Percentiles rank a stretch among this genome's conserved stretches.
phyloP scores from a whole-genome alignment of 2,113 vertebrate species.

The Carassius gibelio region DNA sequence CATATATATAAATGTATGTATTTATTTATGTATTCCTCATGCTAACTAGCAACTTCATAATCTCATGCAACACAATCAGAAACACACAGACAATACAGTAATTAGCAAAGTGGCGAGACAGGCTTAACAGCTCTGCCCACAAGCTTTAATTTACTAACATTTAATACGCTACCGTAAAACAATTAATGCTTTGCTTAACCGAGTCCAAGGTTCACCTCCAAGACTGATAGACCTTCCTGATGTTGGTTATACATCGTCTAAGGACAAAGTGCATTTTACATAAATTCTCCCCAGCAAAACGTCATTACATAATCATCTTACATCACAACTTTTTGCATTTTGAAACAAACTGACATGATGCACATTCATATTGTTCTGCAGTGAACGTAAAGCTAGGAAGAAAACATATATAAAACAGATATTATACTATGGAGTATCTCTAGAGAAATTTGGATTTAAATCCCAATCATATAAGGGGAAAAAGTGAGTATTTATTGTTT shows the following conservation, averaged over 20 bases:
- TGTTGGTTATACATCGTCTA: not conserved
- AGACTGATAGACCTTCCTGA: not conserved
- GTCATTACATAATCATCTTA: not conserved
- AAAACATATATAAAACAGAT: not conserved
- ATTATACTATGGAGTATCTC: not conserved
- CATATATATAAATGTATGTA: too few species aligned
- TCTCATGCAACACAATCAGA: not conserved
- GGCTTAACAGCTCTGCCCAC: not conserved
- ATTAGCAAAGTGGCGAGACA: not conserved
- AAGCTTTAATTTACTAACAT: conserved; percentile 15
- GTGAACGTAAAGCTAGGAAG: not conserved
- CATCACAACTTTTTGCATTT: not conserved
- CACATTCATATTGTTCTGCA: not conserved
- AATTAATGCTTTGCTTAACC: conserved; percentile 16
- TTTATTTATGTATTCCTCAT: not conserved
- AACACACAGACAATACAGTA: not conserved
- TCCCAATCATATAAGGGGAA: not conserved
- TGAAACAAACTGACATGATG: not conserved
- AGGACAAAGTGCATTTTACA: conserved; percentile 29
- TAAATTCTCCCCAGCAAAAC: not conserved
- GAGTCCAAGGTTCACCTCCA: not conserved
- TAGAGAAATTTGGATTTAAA: not conserved
- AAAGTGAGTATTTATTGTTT: not conserved
- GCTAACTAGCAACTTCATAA: not conserved
- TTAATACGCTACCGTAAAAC: not conserved